Evolutionary conservation across 2,888 invertebrate species (phyloP).

Genomic region (Petrophora chlorosata): DNA sequence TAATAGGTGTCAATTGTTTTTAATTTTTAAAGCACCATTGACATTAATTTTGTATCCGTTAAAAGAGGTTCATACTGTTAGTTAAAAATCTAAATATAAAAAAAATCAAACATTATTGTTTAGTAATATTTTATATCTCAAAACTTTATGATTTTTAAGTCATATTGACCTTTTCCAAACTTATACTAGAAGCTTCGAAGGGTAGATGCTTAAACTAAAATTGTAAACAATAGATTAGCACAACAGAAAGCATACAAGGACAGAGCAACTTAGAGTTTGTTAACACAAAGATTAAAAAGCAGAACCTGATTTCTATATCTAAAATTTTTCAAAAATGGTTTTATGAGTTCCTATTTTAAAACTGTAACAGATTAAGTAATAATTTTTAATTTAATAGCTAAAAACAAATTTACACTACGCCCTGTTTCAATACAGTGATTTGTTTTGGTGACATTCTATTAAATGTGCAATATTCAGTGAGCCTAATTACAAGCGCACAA

Average conservation of each 20-base stretch:
- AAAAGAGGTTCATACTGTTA: too few species aligned
- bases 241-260: conserved; percentile 30
- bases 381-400: too few species aligned
- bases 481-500: too few species aligned
- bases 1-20: conserved; percentile 12
- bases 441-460: too few species aligned
- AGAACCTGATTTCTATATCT: background rate
- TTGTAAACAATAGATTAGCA: conserved; percentile 22
- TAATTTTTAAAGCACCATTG: background rate
- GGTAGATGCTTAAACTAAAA: conserved; percentile 5
- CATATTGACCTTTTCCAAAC: background rate
- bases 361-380: too few species aligned
- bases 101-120: background rate
- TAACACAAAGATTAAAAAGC: conserved; percentile 14
- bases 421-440: too few species aligned
- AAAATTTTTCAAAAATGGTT: background rate
- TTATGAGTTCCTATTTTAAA: background rate
- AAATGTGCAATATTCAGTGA: too few species aligned
- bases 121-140: background rate
- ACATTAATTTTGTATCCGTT: too few species aligned
- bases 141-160: background rate
- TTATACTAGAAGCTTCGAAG: conserved; percentile 9
- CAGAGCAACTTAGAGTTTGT: conserved; percentile 17
- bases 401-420: too few species aligned
- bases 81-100: too few species aligned